A percentile compares a stretch with the other conserved stretches of the same genome.
These are phyloP conservation scores for Penaeus japonicus DNA, from an alignment of 1,140 invertebrate species.

Conservation along the genomic window DNA sequence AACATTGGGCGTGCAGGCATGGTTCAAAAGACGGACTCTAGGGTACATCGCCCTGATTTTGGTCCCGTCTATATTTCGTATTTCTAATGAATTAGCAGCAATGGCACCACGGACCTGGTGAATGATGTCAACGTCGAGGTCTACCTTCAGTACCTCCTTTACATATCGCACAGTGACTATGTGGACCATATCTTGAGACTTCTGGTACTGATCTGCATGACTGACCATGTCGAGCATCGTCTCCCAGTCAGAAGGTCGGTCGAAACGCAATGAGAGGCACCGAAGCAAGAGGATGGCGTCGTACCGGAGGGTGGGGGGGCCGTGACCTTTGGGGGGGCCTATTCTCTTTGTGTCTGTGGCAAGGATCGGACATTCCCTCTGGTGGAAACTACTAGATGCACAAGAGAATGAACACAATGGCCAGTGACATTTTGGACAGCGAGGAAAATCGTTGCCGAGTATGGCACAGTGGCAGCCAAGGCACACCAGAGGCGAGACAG, in stretches of 20 bases:
- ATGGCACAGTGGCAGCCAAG: slow-evolving; percentile 49
- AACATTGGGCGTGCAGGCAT: slow-evolving; percentile 79
- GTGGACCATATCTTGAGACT: slow-evolving; percentile 3
- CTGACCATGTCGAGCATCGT: slow-evolving; percentile 42
- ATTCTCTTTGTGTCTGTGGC: slow-evolving; percentile 39
- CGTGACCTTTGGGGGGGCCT: slow-evolving; percentile 1
- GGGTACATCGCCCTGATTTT: slow-evolving; percentile 70
- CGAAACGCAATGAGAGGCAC: slow-evolving; percentile 32
- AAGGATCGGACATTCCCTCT: slow-evolving; percentile 45
- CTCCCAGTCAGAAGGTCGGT: slow-evolving; percentile 45
- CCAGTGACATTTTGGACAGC: slow-evolving; percentile 74
- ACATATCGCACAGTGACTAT: slow-evolving; percentile 33
- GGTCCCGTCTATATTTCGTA: neutral
- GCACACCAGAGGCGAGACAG: slow-evolving; percentile 44
- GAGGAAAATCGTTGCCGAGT: slow-evolving; percentile 10
- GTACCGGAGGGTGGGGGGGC: slow-evolving; percentile 45
- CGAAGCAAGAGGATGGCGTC: slow-evolving; percentile 56
- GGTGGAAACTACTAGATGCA: slow-evolving; percentile 61
- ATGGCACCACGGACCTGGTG: slow-evolving; percentile 50
- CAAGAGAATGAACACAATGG: slow-evolving; percentile 74
- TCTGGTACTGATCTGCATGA: slow-evolving; percentile 26
- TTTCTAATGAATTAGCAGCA: slow-evolving; percentile 44
- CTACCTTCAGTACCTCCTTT: slow-evolving; percentile 26
- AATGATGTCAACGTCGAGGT: slow-evolving; percentile 13
- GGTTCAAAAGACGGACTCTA: slow-evolving; percentile 77